Evolutionary conservation across 2,888 invertebrate species (phyloP), one percentile per base, ranked within the genome.

Genomic region (Stictocephala bisonia): DNA sequence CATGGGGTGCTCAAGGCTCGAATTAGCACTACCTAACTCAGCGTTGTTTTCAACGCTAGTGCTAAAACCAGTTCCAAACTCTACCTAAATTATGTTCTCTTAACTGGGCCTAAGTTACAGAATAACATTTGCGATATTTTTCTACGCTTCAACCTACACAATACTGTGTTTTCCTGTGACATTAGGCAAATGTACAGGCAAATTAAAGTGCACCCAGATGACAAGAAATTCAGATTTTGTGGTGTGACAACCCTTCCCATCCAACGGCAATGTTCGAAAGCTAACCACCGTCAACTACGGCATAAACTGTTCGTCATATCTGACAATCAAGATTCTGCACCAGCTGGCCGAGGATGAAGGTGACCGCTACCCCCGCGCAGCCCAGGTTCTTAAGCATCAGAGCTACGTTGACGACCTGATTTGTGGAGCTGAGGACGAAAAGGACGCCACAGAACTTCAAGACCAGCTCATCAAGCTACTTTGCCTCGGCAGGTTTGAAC

Each of bases 321-420:
- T 77, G 9, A 74, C 79, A 6, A 73, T 73, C 1, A 18, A 75
- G 15, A 70, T 64, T 26, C 44, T 79, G 9, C 67, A 77, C 15
- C 77, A 78, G 35, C 48, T 79, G 31, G 74, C 77, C 0, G 7
- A 44, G 0, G 73, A 77, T 44, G 74, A 74, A 35, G 13, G 40
- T 22, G 22, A 44, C 1, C 22, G 24, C 0, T 77, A 66, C 56
- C 77, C 79, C 2, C 13, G 35, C 1, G 75, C 76, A 7, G 53
- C 77, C 0, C 6, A 51, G 35, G 66, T 72, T 26, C 11, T 77
- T 7, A 15, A 15, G 9, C 13, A 48, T 0, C 73, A 78, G 24
- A 75, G 77, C 13, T 80, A 80, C 29, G 76, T 80, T 2, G 78
- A 81, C 53, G 79, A 79, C 67, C 24, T 76, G 0, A 40, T 79